Conservation (phyloP, 2,113 vertebrate species). For the Thunnus maccoyii region DNA sequence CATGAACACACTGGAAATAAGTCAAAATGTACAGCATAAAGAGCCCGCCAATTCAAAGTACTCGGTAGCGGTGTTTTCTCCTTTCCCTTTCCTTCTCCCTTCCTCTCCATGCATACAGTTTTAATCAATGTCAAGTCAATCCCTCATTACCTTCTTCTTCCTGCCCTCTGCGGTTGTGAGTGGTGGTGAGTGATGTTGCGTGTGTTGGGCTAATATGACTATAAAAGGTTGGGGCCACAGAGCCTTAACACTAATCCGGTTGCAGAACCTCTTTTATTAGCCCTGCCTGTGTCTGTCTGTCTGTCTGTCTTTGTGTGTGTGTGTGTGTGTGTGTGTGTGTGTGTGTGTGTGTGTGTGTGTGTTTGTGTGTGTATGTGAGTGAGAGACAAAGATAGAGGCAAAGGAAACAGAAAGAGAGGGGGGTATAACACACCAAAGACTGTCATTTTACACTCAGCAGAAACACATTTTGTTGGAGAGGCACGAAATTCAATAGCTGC, state of each 20-base stretch:
- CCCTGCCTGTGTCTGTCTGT: conserved; percentile 63
- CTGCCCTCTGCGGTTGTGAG: conserved; percentile 46
- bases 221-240: conserved; percentile 78
- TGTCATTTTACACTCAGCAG: neutral
- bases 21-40: conserved; percentile 37
- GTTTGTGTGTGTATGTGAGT: conserved; percentile 8
- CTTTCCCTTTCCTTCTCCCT: conserved; percentile 3
- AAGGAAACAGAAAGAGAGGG: conserved; percentile 21
- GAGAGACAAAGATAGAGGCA: conserved; percentile 45
- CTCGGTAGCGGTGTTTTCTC: neutral
- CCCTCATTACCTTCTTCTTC: conserved; percentile 45
- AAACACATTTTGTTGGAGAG: neutral
- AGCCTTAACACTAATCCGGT: conserved; percentile 74
- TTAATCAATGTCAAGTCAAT: conserved; percentile 41
- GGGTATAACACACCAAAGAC: conserved; percentile 2
- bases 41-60: conserved; percentile 21
- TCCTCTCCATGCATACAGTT: conserved; percentile 29
- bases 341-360: conserved; percentile 31
- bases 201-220: conserved; percentile 79
- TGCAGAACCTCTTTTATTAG: conserved; percentile 77
- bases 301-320: conserved; percentile 41
- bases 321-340: conserved; percentile 45
- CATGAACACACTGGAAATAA: conserved; percentile 42
- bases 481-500: neutral
- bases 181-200: conserved; percentile 69